Evolutionary conservation across 2,888 invertebrate genomes (phyloP), one percentile per base, ranked within the genome.

Genomic region (Plemyria rubiginata): DNA sequence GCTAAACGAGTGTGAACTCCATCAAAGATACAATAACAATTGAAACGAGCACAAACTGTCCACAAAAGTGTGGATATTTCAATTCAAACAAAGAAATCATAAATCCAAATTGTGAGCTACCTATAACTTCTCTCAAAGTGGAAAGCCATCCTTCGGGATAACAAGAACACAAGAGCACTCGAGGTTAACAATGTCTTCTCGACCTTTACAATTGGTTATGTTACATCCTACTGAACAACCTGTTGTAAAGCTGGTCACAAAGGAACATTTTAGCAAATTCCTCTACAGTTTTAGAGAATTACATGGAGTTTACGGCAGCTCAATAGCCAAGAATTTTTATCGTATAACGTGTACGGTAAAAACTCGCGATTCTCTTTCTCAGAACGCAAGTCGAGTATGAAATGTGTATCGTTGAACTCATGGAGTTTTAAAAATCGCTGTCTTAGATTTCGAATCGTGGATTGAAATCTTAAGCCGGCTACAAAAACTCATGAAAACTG

Each of bases 81-180:
- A 56, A 43, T 48, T 8, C 28, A 61, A 61, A 62, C 59, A 56
- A 64, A 61, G 36, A 57, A 54, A 48, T 48, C 32, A 62, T 41
- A 38, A 61, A 46, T 40, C 54, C 28, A 56, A 58, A 50, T 15
- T 22, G 49, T 22, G 9, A 58, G 55, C 55, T 60, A 56, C 54
- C 48, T 66, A 58, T 66, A 61, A 68, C 64, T 59, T 67, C 56
- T 63, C 70, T 65, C 52, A 50, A 50, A 64, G 51, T 67, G 57
- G 68, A 67, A 66, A 71, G 67, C 61, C 67, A 73, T 75, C 54
- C 61, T 75, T 68, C 65, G 56, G 73, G 71, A 73, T 76, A 80
- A 78, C 77, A 78, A 78, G 78, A 75, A 73, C 67, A 68, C 67
- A 67, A 82, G 74, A 68, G 71, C 70, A 73, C 82, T 81, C 73